These are phyloP conservation scores for Teleiodes luculella DNA, from an alignment of 2,888 invertebrate species.

Conservation along the genomic window DNA sequence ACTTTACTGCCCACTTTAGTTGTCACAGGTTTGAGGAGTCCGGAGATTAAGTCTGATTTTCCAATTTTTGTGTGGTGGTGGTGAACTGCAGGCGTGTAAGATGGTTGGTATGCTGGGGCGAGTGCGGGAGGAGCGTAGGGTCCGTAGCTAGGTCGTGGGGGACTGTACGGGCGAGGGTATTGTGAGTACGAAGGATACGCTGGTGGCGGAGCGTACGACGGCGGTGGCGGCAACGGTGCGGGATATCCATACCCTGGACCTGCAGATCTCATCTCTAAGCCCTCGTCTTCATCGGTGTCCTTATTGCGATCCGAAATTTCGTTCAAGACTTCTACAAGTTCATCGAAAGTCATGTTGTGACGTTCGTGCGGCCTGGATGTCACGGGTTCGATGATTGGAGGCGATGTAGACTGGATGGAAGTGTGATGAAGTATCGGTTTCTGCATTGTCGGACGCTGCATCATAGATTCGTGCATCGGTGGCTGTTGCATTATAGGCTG, in stretches of 20 bases:
- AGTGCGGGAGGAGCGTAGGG: slow-evolving; percentile 20
- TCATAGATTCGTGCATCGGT: not conserved
- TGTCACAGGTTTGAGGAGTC: slow-evolving; percentile 48
- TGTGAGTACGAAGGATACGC: slow-evolving; percentile 4
- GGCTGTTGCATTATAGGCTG: not conserved
- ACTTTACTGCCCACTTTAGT: slow-evolving; percentile 52
- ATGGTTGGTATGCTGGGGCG: slow-evolving; percentile 11
- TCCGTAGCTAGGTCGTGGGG: slow-evolving; percentile 13
- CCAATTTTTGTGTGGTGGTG: slow-evolving; percentile 24
- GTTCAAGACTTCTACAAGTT: slow-evolving; percentile 40
- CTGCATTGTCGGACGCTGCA: not conserved
- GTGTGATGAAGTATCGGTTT: slow-evolving; percentile 16
- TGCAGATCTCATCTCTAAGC: slow-evolving; percentile 26
- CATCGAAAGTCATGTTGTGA: slow-evolving; percentile 33
- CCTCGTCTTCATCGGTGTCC: slow-evolving; percentile 20
- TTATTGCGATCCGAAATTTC: slow-evolving; percentile 33
- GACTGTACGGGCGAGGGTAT: not conserved
- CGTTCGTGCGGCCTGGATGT: slow-evolving; percentile 4
- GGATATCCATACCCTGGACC: slow-evolving; percentile 26
- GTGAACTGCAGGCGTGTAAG: slow-evolving; percentile 17
- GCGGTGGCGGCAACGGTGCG: slow-evolving; percentile 14
- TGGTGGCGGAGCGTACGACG: slow-evolving; percentile 18
- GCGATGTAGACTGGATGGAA: slow-evolving; percentile 17
- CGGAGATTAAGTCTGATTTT: slow-evolving; percentile 39
- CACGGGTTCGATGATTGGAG: slow-evolving; percentile 16